These are phyloP conservation scores for Gymnocheta viridis DNA, from an alignment of 2,888 invertebrate genomes.

Conservation along the genomic window DNA sequence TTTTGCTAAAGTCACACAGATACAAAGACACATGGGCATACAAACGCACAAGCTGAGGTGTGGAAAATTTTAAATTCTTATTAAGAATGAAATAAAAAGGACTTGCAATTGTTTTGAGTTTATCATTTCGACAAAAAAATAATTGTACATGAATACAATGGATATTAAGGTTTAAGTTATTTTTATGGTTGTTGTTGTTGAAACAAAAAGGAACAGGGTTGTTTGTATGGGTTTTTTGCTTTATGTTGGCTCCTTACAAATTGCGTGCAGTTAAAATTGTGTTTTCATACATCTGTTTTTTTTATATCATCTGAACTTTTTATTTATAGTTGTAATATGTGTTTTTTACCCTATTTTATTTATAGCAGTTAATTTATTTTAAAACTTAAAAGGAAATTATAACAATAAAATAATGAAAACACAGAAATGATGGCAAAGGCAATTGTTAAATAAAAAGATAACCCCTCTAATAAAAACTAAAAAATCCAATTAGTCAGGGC, in stretches of 20 bases:
- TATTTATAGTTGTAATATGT: constrained; percentile 54
- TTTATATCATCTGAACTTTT: constrained; percentile 6
- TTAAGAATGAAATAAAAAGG: constrained; percentile 32
- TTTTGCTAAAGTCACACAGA: constrained; percentile 37
- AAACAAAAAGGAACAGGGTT: not conserved
- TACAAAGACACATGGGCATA: not conserved
- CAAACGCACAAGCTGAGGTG: constrained; percentile 1
- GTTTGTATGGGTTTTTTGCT: not conserved
- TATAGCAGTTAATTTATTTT: constrained; percentile 66
- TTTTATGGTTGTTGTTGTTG: constrained; percentile 39
- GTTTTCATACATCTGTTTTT: constrained; percentile 3
- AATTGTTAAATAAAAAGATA: constrained; percentile 6
- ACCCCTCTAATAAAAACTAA: not conserved
- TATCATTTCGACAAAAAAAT: constrained; percentile 50
- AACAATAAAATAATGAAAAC: constrained; percentile 71
- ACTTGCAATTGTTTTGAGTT: constrained; percentile 58
- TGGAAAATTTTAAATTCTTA: constrained; percentile 34
- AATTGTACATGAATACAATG: not conserved
- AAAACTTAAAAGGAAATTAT: constrained; percentile 58
- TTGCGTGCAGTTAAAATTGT: constrained; percentile 51
- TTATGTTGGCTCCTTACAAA: constrained; percentile 42
- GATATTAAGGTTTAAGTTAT: constrained; percentile 46
- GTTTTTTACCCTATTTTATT: constrained; percentile 48
- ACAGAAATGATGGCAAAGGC: constrained; percentile 32
- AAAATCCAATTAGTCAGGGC: constrained; percentile 34